These are phyloP conservation scores for Tadarida brasiliensis DNA, from an alignment of 2,797 vertebrate genomes.

Conservation along the genomic window DNA sequence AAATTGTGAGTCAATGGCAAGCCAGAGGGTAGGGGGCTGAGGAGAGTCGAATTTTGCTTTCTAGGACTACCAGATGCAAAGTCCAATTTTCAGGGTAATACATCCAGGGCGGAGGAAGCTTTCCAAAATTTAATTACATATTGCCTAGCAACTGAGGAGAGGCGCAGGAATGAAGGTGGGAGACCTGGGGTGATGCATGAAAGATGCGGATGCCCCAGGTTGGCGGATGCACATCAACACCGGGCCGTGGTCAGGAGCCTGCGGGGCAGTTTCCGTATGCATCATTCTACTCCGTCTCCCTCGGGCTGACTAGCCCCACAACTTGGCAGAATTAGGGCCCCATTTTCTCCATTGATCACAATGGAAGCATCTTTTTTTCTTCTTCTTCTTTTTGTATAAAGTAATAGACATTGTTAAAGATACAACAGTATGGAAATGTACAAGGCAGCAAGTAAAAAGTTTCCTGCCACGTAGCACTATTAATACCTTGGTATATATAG, in stretches of 20 bases:
- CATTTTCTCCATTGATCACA: conserved; percentile 13
- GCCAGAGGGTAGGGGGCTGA: conserved; percentile 47
- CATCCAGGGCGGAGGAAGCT: conserved; percentile 71
- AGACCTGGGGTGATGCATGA: conserved; percentile 47
- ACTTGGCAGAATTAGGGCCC: not conserved
- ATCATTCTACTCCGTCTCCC: not conserved
- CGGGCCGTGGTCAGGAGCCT: conserved; percentile 6
- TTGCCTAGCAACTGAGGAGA: conserved; percentile 81
- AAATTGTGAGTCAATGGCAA: conserved; percentile 83
- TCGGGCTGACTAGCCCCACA: not conserved
- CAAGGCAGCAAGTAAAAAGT: conserved; percentile 17
- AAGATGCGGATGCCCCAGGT: conserved; percentile 65
- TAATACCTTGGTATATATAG: not conserved
- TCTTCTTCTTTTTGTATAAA: not conserved
- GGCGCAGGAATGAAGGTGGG: conserved; percentile 42
- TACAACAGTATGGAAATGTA: conserved; percentile 16
- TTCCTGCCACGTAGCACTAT: not conserved
- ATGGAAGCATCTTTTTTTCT: not conserved
- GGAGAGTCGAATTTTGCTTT: conserved; percentile 79
- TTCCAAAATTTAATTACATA: conserved; percentile 83
- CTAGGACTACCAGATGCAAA: conserved; percentile 83
- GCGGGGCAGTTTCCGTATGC: not conserved
- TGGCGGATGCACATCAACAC: not conserved
- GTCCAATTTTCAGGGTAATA: conserved; percentile 81
- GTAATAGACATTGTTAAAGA: conserved; percentile 57